phyloP scores from a whole-genome alignment of 2,888 invertebrate genomes.

The Melanostoma scalare region DNA sequence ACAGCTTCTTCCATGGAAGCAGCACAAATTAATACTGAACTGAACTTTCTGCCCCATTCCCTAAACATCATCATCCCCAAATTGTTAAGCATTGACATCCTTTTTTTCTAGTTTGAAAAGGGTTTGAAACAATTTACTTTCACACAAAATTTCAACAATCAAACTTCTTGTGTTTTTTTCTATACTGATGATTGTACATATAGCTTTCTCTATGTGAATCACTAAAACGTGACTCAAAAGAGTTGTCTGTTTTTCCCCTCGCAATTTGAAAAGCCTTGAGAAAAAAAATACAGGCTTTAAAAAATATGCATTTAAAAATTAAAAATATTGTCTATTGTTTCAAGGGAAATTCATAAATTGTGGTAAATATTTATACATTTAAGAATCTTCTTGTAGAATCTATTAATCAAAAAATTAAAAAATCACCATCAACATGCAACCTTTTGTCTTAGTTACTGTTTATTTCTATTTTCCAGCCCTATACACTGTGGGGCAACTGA shows the following conservation, averaged over 20 bases:
- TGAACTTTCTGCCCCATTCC: constrained; percentile 9
- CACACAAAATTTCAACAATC: background rate
- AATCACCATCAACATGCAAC: too few species aligned
- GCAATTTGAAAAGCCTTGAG: constrained; percentile 1
- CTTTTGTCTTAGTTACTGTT: too few species aligned
- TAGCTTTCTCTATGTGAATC: constrained; percentile 52
- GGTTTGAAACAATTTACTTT: constrained; percentile 59
- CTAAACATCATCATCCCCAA: constrained; percentile 14
- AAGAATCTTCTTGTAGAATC: too few species aligned
- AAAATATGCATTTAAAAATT: background rate
- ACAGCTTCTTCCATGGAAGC: too few species aligned
- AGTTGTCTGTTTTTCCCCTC: constrained; percentile 16
- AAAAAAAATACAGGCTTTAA: constrained; percentile 22
- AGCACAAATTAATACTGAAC: background rate
- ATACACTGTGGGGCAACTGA: too few species aligned
- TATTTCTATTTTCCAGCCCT: too few species aligned
- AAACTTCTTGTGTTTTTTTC: background rate
- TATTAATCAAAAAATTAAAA: too few species aligned
- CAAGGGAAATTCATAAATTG: background rate
- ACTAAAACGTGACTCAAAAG: constrained; percentile 69
- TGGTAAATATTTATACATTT: too few species aligned
- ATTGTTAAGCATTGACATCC: constrained; percentile 66
- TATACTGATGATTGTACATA: constrained; percentile 7
- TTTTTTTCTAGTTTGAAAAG: constrained; percentile 50
- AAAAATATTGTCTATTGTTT: background rate